Evolutionary conservation across 2,888 invertebrate genomes (phyloP).

Genomic region (Heteromyza rotundicornis): DNA sequence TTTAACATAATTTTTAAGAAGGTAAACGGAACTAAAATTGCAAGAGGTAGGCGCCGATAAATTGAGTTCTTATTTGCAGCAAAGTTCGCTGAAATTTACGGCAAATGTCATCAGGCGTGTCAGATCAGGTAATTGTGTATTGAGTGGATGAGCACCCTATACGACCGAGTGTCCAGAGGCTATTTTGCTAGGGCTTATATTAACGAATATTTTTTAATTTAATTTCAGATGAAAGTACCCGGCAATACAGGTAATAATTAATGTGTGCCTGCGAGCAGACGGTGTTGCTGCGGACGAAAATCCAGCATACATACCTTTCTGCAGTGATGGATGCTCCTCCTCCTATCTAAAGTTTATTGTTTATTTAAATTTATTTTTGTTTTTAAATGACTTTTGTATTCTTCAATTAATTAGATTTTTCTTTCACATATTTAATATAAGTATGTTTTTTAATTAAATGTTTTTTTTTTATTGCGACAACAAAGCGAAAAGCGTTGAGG

Average conservation of each 20-base stretch:
- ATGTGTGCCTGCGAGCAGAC: too few species aligned
- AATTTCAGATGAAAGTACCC: constrained; percentile 54
- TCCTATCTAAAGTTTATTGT: too few species aligned
- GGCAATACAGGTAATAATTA: constrained; percentile 55
- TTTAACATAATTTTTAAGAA: constrained; percentile 39
- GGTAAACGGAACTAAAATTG: constrained; percentile 25
- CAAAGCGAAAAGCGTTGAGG: constrained; percentile 55
- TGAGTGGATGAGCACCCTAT: constrained; percentile 31
- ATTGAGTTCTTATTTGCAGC: constrained; percentile 37
- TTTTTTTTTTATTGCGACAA: neutral
- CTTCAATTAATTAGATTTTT: neutral
- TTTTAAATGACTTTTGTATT: neutral
- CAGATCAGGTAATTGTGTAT: constrained; percentile 77
- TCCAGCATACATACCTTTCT: too few species aligned
- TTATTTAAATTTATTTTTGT: too few species aligned
- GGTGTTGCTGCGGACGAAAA: too few species aligned
- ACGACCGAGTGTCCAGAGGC: too few species aligned
- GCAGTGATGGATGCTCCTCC: too few species aligned
- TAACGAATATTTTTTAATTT: neutral
- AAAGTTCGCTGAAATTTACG: constrained; percentile 50
- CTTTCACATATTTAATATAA: too few species aligned
- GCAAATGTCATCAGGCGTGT: constrained; percentile 92
- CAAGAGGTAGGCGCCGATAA: constrained; percentile 19
- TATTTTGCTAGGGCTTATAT: neutral
- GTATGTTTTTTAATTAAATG: too few species aligned